Percentiles rank a stretch among this genome's conserved stretches.
phyloP scores from a whole-genome alignment of 2,888 invertebrate genomes.

The Pristionchus japonicus region DNA sequence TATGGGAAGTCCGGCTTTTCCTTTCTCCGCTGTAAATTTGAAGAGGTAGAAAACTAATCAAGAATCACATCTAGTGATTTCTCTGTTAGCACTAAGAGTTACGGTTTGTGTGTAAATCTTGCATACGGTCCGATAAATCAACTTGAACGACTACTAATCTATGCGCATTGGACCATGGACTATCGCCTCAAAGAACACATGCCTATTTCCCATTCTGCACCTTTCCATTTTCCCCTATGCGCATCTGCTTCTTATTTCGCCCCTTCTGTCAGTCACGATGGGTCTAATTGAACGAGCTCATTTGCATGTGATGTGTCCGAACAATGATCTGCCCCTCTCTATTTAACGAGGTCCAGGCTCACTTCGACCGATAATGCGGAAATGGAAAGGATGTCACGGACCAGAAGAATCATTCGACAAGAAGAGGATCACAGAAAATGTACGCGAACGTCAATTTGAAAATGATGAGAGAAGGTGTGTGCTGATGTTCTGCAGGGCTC shows the following conservation, averaged over 20 bases:
- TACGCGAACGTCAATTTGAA: background rate
- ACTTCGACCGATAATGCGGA: too few relatives aligned
- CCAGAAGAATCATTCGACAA: background rate
- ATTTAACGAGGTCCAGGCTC: too few relatives aligned
- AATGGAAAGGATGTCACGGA: too few relatives aligned
- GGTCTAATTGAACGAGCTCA: background rate
- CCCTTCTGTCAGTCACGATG: slow-evolving; percentile 7
- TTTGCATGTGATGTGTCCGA: too few relatives aligned
- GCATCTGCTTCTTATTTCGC: background rate
- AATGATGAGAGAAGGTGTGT: background rate
- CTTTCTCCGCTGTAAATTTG: too few relatives aligned
- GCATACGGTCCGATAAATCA: background rate
- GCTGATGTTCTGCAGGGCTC: background rate
- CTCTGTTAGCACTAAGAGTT: too few relatives aligned
- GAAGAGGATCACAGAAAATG: background rate
- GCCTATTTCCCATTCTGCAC: background rate
- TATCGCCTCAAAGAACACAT: background rate
- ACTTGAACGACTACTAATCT: background rate
- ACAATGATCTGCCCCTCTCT: too few relatives aligned
- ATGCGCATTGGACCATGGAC: background rate
- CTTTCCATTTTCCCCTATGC: background rate
- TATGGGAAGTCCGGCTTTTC: too few relatives aligned
- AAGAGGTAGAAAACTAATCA: too few relatives aligned
- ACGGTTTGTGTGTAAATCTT: too few relatives aligned
- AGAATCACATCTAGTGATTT: too few relatives aligned